Conservation (phyloP, 2,888 invertebrate species). For the Pharmacophagus antenor region DNA sequence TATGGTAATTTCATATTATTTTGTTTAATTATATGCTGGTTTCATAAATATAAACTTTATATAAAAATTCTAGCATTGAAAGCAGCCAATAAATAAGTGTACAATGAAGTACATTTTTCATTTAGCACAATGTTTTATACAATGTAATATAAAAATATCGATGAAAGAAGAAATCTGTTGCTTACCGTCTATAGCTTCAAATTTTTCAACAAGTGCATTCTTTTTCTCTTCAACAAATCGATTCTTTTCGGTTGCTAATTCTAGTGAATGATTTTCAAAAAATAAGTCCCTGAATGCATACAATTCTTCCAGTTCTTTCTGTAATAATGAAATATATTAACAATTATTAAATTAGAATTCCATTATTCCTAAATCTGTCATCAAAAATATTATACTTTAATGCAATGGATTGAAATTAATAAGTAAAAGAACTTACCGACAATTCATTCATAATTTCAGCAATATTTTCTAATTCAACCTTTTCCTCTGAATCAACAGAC, state of each 20-base stretch:
- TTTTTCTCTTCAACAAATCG: conserved; percentile 83
- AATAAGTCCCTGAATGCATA: conserved; percentile 88
- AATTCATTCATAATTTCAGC: conserved; percentile 55
- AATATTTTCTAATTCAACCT: conserved; percentile 54
- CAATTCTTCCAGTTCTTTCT: conserved; percentile 84
- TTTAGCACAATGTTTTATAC: background rate
- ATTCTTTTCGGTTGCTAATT: conserved; percentile 84
- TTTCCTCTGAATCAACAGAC: conserved; percentile 53
- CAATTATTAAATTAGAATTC: background rate
- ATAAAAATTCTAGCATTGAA: no score
- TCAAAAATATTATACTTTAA: background rate
- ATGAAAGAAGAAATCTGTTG: conserved; percentile 14
- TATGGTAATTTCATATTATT: background rate
- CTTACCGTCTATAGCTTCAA: conserved; percentile 84
- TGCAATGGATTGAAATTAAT: background rate
- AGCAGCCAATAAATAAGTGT: no score
- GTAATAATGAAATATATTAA: conserved; percentile 36
- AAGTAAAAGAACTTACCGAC: conserved; percentile 44
- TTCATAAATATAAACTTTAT: no score
- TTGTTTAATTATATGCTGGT: no score
- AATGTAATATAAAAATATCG: background rate
- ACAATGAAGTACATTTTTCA: no score
- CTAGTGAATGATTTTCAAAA: conserved; percentile 87
- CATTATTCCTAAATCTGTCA: background rate
- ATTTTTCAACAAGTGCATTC: conserved; percentile 79